These are phyloP conservation scores for Xenopus borealis DNA, from an alignment of 2,113 vertebrate species.

Conservation along the genomic window DNA sequence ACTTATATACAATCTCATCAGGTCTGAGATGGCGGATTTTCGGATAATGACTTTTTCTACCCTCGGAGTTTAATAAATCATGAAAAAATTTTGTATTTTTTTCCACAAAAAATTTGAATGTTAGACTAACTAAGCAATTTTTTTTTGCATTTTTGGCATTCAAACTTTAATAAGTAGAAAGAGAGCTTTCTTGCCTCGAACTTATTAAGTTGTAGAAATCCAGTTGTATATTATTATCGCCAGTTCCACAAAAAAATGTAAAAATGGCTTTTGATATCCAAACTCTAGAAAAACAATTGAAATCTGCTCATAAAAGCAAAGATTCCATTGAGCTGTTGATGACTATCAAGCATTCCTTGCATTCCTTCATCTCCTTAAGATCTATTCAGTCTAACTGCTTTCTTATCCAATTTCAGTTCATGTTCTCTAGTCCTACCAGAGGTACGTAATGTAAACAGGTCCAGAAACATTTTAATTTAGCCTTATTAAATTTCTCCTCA, in stretches of 20 bases:
- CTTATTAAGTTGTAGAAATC: not conserved
- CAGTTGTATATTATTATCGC: not conserved
- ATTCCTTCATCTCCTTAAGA: slow-evolving; percentile 25
- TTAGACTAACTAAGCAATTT: no score
- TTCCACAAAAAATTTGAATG: no score
- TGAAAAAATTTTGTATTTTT: no score
- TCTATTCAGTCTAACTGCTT: slow-evolving; percentile 25
- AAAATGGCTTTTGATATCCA: slow-evolving; percentile 14
- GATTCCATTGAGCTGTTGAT: slow-evolving; percentile 13
- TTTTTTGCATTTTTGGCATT: no score
- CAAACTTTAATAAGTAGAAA: no score
- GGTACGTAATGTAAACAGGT: slow-evolving; percentile 31
- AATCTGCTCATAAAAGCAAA: slow-evolving; percentile 3
- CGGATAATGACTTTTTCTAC: no score
- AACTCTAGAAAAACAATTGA: slow-evolving; percentile 22
- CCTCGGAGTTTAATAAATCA: no score
- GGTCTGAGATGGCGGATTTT: no score
- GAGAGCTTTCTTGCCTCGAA: not conserved
- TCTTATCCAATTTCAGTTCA: slow-evolving; percentile 29
- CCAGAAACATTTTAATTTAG: slow-evolving; percentile 19
- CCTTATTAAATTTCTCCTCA: slow-evolving; percentile 29
- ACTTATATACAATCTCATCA: no score
- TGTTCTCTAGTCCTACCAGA: slow-evolving; percentile 13
- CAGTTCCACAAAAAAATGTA: not conserved
- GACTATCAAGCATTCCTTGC: slow-evolving; percentile 25